Evolutionary conservation across 2,888 invertebrate species (phyloP).

Genomic region (Sminthurides aquaticus): DNA sequence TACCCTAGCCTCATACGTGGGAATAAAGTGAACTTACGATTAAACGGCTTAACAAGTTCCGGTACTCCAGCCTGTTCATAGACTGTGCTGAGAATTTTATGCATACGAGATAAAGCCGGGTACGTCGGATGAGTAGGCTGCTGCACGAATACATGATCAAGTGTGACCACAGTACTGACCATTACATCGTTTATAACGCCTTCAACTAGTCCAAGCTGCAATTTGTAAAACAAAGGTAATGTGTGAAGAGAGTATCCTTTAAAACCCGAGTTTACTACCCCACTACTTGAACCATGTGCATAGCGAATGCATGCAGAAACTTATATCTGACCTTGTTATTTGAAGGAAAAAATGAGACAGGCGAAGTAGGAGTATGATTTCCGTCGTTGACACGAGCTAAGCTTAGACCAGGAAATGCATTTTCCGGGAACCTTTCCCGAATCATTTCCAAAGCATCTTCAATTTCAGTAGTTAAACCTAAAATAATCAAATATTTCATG

Average conservation of each 20-base stretch:
- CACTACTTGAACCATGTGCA: neutral
- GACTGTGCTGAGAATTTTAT: conserved; percentile 70
- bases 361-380: conserved; percentile 46
- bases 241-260: no score
- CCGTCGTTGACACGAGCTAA: conserved; percentile 54
- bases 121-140: conserved; percentile 91
- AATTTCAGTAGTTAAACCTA: conserved; percentile 68
- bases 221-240: conserved; percentile 28
- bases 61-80: conserved; percentile 75
- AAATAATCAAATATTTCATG: conserved; percentile 24
- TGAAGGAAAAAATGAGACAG: conserved; percentile 53
- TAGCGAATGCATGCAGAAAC: no score
- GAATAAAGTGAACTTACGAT: conserved; percentile 53
- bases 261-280: neutral
- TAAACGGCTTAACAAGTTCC: conserved; percentile 67
- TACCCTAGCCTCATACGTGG: neutral
- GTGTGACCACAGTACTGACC: conserved; percentile 75
- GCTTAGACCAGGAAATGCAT: conserved; percentile 70
- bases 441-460: conserved; percentile 76
- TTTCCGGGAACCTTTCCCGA: conserved; percentile 72
- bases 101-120: conserved; percentile 71
- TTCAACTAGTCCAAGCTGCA: conserved; percentile 75
- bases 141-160: conserved; percentile 88
- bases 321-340: conserved; percentile 57
- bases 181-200: conserved; percentile 88